Percentiles rank a stretch among this genome's conserved stretches.
Conservation (phyloP, 2,888 invertebrate genomes). For the Schrankia costaestrigalis region DNA sequence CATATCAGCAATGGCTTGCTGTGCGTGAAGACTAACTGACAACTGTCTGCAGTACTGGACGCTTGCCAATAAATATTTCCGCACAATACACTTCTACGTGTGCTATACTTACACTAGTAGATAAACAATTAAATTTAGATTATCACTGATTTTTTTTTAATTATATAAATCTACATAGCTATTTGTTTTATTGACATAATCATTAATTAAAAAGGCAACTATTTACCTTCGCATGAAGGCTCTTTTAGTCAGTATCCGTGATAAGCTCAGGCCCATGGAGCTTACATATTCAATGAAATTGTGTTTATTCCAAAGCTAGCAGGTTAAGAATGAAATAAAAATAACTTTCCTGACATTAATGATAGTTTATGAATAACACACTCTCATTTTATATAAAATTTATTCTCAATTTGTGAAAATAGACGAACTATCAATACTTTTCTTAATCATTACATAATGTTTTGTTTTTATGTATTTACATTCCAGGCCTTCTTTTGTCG, state of each 20-base stretch:
- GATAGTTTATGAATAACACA: no score
- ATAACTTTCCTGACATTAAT: no score
- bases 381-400: no score
- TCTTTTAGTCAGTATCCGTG: no score
- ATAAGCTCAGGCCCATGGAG: no score
- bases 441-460: conserved; percentile 5
- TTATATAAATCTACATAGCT: conserved; percentile 8
- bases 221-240: no score
- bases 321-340: no score
- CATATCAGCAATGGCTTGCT: conserved; percentile 38
- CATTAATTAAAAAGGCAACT: no score
- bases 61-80: conserved; percentile 42
- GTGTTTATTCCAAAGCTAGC: no score
- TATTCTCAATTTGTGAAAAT: no score
- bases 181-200: conserved; percentile 9
- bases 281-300: no score
- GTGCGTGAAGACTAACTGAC: conserved; percentile 34
- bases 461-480: conserved; percentile 23
- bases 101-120: conserved; percentile 14
- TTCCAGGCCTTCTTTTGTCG: conserved; percentile 39
- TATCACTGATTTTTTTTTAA: conserved; percentile 13
- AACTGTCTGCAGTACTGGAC: conserved; percentile 40
- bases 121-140: conserved; percentile 28
- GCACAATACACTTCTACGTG: conserved; percentile 30
- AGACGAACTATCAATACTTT: no score